Conservation (phyloP, 1,140 invertebrate genomes). For the Listronotus bonariensis region DNA sequence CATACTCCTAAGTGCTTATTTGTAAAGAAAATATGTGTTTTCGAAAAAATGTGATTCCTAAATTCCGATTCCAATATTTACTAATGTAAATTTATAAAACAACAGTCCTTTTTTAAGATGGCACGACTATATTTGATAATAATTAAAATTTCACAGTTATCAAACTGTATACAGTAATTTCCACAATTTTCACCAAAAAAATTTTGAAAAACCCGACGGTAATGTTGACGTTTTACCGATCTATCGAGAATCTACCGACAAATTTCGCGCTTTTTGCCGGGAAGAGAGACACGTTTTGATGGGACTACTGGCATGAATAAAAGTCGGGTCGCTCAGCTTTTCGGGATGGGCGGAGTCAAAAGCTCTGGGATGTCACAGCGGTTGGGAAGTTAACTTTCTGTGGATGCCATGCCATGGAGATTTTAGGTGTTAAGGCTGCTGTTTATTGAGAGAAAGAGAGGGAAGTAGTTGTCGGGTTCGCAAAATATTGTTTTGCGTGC, state of each 20-base stretch:
- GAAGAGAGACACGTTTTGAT: conserved; percentile 10
- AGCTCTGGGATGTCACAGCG: conserved; percentile 50
- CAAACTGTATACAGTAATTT: too few species aligned
- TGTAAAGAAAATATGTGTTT: too few species aligned
- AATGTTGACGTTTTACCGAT: background rate
- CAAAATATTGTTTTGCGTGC: background rate
- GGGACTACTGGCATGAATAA: conserved; percentile 18
- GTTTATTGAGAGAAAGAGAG: background rate
- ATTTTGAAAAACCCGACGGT: background rate
- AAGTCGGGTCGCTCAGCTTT: conserved; percentile 35
- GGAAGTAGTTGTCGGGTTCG: conserved; percentile 5
- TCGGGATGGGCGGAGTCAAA: conserved; percentile 51
- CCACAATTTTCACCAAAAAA: background rate
- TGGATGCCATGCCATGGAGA: conserved; percentile 34
- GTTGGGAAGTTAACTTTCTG: conserved; percentile 50
- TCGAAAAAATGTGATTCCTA: too few species aligned
- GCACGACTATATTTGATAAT: too few species aligned
- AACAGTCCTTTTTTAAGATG: too few species aligned
- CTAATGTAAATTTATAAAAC: too few species aligned
- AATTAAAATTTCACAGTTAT: too few species aligned
- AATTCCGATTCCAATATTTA: too few species aligned
- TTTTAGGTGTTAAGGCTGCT: conserved; percentile 27
- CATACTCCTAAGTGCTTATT: too few species aligned
- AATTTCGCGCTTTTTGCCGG: conserved; percentile 12
- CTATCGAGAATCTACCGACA: background rate